Evolutionary conservation across 2,797 vertebrate species (phyloP).

Genomic region (Perdix hodgsoniae): DNA sequence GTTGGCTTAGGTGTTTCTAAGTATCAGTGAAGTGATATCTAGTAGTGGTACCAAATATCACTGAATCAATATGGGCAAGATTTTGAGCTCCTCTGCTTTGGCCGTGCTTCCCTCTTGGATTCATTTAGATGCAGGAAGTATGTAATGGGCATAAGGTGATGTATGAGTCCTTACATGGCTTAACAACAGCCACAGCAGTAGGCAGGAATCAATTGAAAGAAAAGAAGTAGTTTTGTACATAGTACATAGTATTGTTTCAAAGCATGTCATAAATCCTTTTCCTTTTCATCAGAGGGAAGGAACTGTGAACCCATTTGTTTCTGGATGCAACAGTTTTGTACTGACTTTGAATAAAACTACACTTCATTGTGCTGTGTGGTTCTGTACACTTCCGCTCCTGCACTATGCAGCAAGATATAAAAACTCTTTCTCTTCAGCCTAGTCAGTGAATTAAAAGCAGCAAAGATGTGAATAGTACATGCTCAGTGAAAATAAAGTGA

Average conservation of each 20-base stretch:
- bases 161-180: not conserved
- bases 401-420: not conserved
- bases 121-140: not conserved
- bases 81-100: not conserved
- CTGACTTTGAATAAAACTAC: not conserved
- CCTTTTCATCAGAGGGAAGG: not conserved
- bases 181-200: not conserved
- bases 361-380: not conserved
- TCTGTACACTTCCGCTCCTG: not conserved
- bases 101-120: not conserved
- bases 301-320: not conserved
- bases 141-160: not conserved
- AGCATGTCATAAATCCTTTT: conserved; percentile 1
- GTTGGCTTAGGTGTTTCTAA: not conserved
- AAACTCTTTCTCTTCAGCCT: not conserved
- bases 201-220: not conserved
- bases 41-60: not conserved
- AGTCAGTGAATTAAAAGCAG: not conserved
- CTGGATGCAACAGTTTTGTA: not conserved
- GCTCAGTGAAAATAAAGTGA: not conserved
- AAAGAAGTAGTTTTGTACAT: not conserved
- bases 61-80: not conserved
- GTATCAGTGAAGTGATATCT: not conserved
- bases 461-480: not conserved
- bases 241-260: not conserved